Evolutionary conservation across 2,888 invertebrate species (phyloP), one percentile per base, ranked within the genome.

Genomic region (Creontiades dilutus): DNA sequence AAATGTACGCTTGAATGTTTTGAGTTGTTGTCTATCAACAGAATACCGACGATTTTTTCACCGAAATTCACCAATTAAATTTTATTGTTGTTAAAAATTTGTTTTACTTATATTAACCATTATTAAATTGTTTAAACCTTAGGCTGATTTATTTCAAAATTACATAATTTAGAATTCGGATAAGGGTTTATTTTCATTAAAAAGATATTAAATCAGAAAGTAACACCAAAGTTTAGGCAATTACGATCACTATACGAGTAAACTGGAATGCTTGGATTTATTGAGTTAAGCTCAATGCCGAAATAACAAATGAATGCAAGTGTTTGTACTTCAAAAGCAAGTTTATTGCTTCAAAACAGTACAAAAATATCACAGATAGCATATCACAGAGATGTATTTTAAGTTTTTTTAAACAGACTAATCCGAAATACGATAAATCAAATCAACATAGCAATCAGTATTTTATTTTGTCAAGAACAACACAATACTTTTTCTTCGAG

Each of bases 341-440:
- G 86, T 90, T 91, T 91, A 90, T 90, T 90, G 90, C 89, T 84
- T 86, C 81, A 90, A 86, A 82, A 61, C 82, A 89, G 91, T 90
- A 91, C 90, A 91, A 89, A 68, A 89, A 68, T 84, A 91, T 90
- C 90, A 91, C 90, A 91, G 55, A 85, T 47, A 90, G 86, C 85
- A 90, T 90, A 89, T 90, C 90, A 90, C 91, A 91, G 91, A 75
- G 37, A 37, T 47, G 23, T 37, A 76, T 27, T 75, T 75, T 19
- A 88, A 85, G 37, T 55, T 23, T 86, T 46, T 86, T 85, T 37
- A 37, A 78, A 90, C 89, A 90, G 89, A 78, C 82, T 48, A 37
- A 14, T 61, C 61, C 68, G 68, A 68, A 68, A 9, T 27, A 68
- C 68, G 19, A 68, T 68, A 68, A 37, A 85, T 47, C 52, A 55